Base-by-base conservation (phyloP, 2,797 vertebrate genomes). In the Clarias fuscus region DNA sequence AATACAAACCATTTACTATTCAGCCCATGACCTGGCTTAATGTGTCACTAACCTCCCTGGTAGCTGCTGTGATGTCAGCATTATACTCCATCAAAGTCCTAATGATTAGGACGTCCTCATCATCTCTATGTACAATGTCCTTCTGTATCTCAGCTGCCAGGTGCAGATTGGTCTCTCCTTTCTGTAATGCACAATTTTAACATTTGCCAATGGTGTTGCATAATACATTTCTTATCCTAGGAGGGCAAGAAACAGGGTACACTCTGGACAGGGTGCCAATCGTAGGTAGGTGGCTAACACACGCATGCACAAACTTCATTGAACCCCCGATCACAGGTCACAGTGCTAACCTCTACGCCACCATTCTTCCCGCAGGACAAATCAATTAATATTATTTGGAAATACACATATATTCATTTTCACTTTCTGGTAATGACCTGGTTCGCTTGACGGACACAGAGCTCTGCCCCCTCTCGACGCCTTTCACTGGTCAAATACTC, bases 371-470 rank as follows among this genome's bases (percentile, higher is more conserved):
- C 7, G 7, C 43, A 43, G 43, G 43, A 43, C 1, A 43, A 30
- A 48, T 73, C 13, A 2, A 11, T 68, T 17, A 33, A 33, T 18
- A 33, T 33, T 68, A 33, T 33, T 33, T 33, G n/a, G 7, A 33
- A 15, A 8, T 15, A 33, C 17, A 33, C 27, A 68, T 43, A 48
- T 7, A 73, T 43, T 48, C 1, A 14, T 5, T 73, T 73, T 22
- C 71, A 73, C 10, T n/a, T 48, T 73, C 20, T n/a, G 15, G 4
- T 11, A 40, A 88, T 85, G 37, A 91, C 91, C 86, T 87, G 58
- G 80, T 94, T 94, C 73, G 90, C 88, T 85, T 93, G 91, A 79
- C 83, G 85, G 73, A 92, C 91, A 8, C 92, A 93, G 24, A 53
- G 84, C n/a, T 86, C 68, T 0, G 92, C 93, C n/a, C 92, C 90